Base-by-base conservation (phyloP, 2,888 invertebrate genomes). In the Abrostola triplasia region DNA sequence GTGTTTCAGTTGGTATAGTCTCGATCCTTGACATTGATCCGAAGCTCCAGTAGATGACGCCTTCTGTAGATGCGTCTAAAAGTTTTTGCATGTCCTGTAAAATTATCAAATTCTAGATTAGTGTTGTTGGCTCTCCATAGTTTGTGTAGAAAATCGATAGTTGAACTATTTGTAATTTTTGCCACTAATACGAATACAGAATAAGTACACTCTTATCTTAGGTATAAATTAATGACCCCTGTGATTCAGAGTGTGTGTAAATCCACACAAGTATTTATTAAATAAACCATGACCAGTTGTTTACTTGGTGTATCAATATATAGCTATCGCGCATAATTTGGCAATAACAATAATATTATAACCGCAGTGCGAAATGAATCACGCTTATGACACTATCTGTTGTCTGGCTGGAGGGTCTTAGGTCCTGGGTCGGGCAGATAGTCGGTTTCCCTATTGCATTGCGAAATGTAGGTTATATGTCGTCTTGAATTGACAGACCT, bases 11-110 rank as follows among this genome's bases (percentile, higher is more conserved):
- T 0, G 95, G 93, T 69, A 96, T 95, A 0, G 95, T 94, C 82
- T 95, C 95, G 41, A 95, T 95, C 35, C 92, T 85, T 0, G 96
- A 89, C 93, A 96, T 95, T 6, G 96, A 96, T 9, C 96, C 96
- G 77, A 96, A 95, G 70, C 95, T 95, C 89, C 96, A 95, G 81
- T 95, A 96, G 62, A 96, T 94, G 36, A 95, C 92, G 11, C 95
- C 95, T 59, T 95, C 91, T 12, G 83, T 80, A 0, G 95, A 92
- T 37, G 88, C 89, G 73, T 95, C 94, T 60, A 95, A 70, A 50
- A 94, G 83, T 10, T 84, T 80, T 77, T 94, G 89, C 73, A 95
- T 85, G 11, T 93, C 90, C 95, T 95, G 73, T 9, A 41, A 59
- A 63, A 60, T n/a, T 13, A 68, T 69, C 49, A 71, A 66, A 64